Evolutionary conservation across 2,797 vertebrate genomes (phyloP).

Genomic region (Urophycis tenuis): DNA sequence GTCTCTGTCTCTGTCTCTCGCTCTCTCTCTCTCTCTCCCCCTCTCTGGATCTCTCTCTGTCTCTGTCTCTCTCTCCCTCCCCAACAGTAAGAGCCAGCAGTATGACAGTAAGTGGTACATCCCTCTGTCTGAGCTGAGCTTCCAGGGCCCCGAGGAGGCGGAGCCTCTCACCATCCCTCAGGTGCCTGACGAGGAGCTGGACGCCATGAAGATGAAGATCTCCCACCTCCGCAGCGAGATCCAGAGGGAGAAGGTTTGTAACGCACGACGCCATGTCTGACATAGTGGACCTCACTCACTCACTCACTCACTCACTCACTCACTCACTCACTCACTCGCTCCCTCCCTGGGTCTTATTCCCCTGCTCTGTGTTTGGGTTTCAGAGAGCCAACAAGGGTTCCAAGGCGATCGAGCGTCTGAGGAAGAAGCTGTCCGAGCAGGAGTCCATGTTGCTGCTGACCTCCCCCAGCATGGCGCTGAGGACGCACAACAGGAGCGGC

Average conservation of each 20-base stretch:
- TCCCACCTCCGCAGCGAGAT: conserved; percentile 95
- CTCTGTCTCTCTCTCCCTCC: neutral
- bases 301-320: neutral
- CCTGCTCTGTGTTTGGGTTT: conserved; percentile 22
- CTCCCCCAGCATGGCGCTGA: conserved; percentile 90
- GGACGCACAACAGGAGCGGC: conserved; percentile 86
- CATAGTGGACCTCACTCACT: too few species aligned
- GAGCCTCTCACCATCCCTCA: conserved; percentile 84
- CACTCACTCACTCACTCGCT: neutral
- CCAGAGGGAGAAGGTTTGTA: conserved; percentile 87
- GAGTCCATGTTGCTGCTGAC: conserved; percentile 88
- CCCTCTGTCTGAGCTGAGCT: conserved; percentile 88
- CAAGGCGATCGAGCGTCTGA: conserved; percentile 87
- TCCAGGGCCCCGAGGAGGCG: conserved; percentile 85
- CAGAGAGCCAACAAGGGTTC: conserved; percentile 95
- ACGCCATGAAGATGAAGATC: conserved; percentile 96
- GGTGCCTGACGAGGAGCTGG: conserved; percentile 90
- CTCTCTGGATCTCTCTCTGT: neutral
- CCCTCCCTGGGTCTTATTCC: neutral
- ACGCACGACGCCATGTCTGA: too few species aligned
- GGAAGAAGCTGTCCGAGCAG: conserved; percentile 95
- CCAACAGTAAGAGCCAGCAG: conserved; percentile 87
- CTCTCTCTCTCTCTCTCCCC: too few species aligned
- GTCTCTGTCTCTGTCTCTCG: too few species aligned
- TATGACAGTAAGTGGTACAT: conserved; percentile 99